Evolutionary conservation across 2,113 vertebrate genomes (phyloP).

Genomic region (Pongo abelii): DNA sequence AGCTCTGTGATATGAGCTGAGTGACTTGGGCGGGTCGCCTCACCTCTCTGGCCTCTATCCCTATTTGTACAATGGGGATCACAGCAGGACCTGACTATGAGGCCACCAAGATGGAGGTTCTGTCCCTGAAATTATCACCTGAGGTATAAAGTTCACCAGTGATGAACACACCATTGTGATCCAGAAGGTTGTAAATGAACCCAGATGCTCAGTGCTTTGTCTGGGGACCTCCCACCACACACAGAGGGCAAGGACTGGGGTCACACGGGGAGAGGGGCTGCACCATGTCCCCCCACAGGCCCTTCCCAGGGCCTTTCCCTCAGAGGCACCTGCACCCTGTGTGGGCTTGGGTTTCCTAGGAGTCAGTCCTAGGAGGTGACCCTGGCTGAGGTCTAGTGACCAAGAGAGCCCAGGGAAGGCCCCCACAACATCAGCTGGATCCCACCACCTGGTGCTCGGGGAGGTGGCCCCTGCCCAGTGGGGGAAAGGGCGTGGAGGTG

Average conservation of each 20-base stretch:
- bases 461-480: accelerated
- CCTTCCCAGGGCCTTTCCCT: neutral
- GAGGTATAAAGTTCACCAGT: neutral
- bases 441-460: accelerated
- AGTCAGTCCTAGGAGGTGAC: neutral
- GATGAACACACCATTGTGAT: neutral
- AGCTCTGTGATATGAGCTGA: neutral
- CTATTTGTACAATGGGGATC: neutral
- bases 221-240: neutral
- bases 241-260: neutral
- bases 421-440: neutral
- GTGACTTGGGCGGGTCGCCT: neutral
- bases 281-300: neutral
- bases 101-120: neutral
- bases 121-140: neutral
- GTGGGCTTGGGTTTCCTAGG: neutral
- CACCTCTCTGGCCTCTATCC: neutral
- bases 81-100: neutral
- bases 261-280: neutral
- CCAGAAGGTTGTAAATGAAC: neutral
- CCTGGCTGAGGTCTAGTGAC: neutral
- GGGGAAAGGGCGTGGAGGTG: neutral
- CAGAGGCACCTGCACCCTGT: neutral
- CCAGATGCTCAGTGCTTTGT: neutral
- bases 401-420: neutral